These are phyloP conservation scores for Glomeris maerens DNA, from an alignment of 1,140 invertebrate species.

Conservation along the genomic window DNA sequence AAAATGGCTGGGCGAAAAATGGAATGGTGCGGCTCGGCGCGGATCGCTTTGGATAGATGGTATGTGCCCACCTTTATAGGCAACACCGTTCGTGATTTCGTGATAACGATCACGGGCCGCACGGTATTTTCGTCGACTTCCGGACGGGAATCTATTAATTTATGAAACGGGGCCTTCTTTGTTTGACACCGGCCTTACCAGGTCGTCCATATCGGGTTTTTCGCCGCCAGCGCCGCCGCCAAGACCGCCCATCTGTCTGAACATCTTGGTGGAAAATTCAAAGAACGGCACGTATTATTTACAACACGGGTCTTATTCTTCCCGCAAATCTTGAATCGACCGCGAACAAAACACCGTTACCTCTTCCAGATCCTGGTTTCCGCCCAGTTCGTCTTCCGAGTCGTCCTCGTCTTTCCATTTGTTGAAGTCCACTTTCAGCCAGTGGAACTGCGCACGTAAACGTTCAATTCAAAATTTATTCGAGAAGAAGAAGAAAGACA, in stretches of 20 bases:
- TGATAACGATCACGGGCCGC: too few species aligned
- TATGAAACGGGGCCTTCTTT: too few species aligned
- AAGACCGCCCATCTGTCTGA: constrained; percentile 41
- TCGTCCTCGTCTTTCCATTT: constrained; percentile 94
- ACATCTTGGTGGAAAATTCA: constrained; percentile 32
- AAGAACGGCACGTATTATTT: background rate
- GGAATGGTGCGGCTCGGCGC: too few species aligned
- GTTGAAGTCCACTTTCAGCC: constrained; percentile 92
- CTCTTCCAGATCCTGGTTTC: constrained; percentile 39
- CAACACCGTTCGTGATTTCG: too few species aligned
- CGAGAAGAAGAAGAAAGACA: background rate
- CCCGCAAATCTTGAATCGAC: constrained; percentile 5
- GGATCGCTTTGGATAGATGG: too few species aligned
- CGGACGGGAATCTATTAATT: too few species aligned
- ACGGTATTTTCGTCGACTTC: too few species aligned
- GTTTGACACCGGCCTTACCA: too few species aligned
- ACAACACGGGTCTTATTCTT: constrained; percentile 1
- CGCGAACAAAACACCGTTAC: constrained; percentile 35
- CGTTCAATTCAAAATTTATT: background rate
- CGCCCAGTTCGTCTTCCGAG: constrained; percentile 44
- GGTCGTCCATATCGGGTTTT: constrained; percentile 37
- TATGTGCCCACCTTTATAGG: too few species aligned
- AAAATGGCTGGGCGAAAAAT: too few species aligned
- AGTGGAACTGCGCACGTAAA: constrained; percentile 48
- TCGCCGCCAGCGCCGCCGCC: constrained; percentile 27